Percentiles rank a stretch among this genome's conserved stretches.
Conservation (phyloP, 2,888 invertebrate genomes). For the Leptogaster cylindrica region DNA sequence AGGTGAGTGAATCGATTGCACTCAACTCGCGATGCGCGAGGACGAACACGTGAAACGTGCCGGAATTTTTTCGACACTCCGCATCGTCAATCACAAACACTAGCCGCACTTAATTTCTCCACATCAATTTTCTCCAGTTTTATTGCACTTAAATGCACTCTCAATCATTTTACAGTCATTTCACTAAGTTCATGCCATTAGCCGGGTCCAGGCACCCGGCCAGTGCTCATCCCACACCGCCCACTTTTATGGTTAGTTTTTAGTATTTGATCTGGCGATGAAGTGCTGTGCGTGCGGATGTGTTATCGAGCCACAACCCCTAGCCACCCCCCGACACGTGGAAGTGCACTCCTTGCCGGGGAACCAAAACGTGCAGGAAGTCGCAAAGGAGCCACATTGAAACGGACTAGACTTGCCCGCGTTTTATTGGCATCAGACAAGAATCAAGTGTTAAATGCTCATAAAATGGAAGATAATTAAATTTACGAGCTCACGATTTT, state of each 20-base stretch:
- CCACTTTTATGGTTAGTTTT: slow-evolving; percentile 29
- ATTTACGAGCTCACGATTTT: slow-evolving; percentile 47
- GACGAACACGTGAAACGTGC: slow-evolving; percentile 30
- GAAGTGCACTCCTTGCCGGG: slow-evolving; percentile 2
- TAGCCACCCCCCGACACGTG: not conserved
- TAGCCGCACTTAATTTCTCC: too few species aligned
- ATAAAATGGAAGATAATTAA: slow-evolving; percentile 49
- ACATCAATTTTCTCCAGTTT: slow-evolving; percentile 37
- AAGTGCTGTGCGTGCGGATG: not conserved
- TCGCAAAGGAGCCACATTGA: not conserved
- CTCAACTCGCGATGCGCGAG: too few species aligned
- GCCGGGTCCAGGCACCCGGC: not conserved
- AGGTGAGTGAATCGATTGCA: too few species aligned
- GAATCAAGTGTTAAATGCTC: slow-evolving; percentile 48
- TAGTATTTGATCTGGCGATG: slow-evolving; percentile 23
- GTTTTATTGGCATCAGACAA: slow-evolving; percentile 46
- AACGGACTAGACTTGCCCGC: slow-evolving; percentile 29
- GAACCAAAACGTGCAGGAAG: not conserved
- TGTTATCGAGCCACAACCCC: too few species aligned
- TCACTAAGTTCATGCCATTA: slow-evolving; percentile 38
- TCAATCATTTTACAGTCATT: slow-evolving; percentile 45
- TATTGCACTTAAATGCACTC: slow-evolving; percentile 44
- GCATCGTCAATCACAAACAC: not conserved
- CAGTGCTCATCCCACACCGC: not conserved
- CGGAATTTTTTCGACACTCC: slow-evolving; percentile 13